Evolutionary conservation across 1,140 invertebrate genomes (phyloP).

Genomic region (Aphis gossypii): DNA sequence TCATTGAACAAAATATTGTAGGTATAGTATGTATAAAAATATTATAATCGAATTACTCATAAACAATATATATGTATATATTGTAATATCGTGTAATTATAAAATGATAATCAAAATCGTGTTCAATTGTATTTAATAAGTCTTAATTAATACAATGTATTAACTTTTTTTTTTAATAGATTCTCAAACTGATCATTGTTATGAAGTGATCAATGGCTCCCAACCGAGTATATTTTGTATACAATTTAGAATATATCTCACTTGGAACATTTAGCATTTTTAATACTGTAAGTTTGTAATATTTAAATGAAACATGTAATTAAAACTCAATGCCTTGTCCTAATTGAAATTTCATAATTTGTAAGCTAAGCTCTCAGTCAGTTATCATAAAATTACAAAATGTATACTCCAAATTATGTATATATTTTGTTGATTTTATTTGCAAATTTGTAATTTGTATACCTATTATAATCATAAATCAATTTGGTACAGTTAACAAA

Average conservation of each 20-base stretch:
- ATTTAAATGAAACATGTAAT: background rate
- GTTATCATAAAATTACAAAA: background rate
- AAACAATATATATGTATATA: background rate
- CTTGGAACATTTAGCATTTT: background rate
- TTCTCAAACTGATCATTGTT: background rate
- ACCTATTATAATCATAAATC: background rate
- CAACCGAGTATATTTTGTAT: background rate
- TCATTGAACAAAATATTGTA: background rate
- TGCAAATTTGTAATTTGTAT: background rate
- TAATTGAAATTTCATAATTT: background rate
- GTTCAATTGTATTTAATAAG: background rate
- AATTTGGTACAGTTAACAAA: background rate
- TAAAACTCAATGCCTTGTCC: background rate
- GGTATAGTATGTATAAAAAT: background rate
- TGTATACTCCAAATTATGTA: background rate
- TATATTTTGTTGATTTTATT: background rate
- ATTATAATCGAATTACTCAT: background rate
- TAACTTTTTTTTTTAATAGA: conserved; percentile 1
- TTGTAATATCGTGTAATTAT: background rate
- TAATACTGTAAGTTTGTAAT: background rate
- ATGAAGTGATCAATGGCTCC: background rate
- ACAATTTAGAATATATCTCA: background rate
- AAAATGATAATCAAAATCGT: background rate
- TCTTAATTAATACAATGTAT: background rate
- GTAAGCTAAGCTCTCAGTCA: background rate